Evolutionary conservation across 1,140 invertebrate genomes (phyloP).

Genomic region (Solenopsis invicta): DNA sequence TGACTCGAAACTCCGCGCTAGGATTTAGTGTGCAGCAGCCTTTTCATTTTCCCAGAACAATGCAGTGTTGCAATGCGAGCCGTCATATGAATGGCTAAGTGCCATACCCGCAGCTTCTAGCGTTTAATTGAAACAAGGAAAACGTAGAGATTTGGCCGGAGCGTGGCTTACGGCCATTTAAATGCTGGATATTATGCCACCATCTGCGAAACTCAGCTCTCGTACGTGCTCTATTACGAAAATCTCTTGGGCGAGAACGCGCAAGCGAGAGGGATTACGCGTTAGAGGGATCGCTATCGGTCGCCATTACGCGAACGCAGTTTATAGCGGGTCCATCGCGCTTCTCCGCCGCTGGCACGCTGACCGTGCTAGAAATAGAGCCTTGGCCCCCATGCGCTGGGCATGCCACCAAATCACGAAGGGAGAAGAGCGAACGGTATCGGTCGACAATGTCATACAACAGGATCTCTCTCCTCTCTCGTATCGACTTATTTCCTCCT

Average conservation of each 20-base stretch:
- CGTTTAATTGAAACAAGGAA: slow-evolving; percentile 44
- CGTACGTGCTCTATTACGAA: neutral
- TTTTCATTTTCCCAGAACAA: slow-evolving; percentile 41
- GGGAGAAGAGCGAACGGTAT: slow-evolving; percentile 12
- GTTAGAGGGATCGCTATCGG: slow-evolving; percentile 19
- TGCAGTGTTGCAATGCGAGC: neutral
- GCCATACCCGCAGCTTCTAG: neutral
- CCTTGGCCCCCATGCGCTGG: slow-evolving; percentile 53
- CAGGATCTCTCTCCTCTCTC: neutral
- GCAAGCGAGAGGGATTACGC: neutral
- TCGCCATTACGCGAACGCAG: slow-evolving; percentile 48
- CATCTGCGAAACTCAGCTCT: neutral
- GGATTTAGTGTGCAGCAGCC: neutral
- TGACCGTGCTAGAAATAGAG: slow-evolving; percentile 73
- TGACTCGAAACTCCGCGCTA: slow-evolving; percentile 3
- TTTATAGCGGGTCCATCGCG: slow-evolving; percentile 74
- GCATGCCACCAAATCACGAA: slow-evolving; percentile 61
- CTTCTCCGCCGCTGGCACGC: slow-evolving; percentile 73
- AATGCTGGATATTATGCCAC: slow-evolving; percentile 25
- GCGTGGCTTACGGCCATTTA: neutral
- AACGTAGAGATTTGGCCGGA: neutral
- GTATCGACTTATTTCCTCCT: slow-evolving; percentile 10
- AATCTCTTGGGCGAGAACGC: neutral
- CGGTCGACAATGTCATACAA: neutral
- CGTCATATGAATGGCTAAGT: slow-evolving; percentile 32